Evolutionary conservation across 2,888 invertebrate species (phyloP), one percentile per base, ranked within the genome.

Genomic region (Hirtodrosophila confusa): DNA sequence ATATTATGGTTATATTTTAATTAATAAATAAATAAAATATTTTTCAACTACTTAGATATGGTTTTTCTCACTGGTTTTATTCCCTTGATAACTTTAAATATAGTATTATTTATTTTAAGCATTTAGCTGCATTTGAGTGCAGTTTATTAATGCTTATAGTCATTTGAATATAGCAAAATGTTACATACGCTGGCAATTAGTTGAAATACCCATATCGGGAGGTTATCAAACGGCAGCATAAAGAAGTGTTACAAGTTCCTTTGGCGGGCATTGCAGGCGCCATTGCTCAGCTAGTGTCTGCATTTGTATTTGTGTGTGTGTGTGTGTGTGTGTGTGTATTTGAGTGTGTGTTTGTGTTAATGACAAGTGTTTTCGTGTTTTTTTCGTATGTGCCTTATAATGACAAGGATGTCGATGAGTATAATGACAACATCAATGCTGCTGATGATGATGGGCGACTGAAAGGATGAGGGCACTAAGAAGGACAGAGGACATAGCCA

Each of bases 341-440:
- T 48, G 50, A 50, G 60, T 71, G 60, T 57, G 58, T 70, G 63
- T 82, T 65, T 87, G 86, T 74, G 87, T 85, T 84, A 85, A 84
- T 84, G 84, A 84, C 87, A 84, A 84, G 84, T 87, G 84, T 84
- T 84, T 84, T 75, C 78, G 78, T 86, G 86, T 55, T 65, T 69
- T 74, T 66, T 66, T 65, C 62, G 74, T 74, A 64, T 69, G 74
- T 62, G 78, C 49, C 69, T 56, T 68, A 80, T 85, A 87, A 87
- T 85, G 84, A 87, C 83, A 87, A 78, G 83, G 88, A 85, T 82
- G 84, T 74, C 88, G 80, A 85, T 86, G 84, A 74, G 88, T 76
- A 87, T 85, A 87, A 87, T 87, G 86, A 83, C 84, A 86, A 72
- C 87, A 82, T 84, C 85, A 85, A 75, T 82, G 85, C 53, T 61